phyloP scores from a whole-genome alignment of 2,888 invertebrate species.

The Sepiola atlantica region DNA sequence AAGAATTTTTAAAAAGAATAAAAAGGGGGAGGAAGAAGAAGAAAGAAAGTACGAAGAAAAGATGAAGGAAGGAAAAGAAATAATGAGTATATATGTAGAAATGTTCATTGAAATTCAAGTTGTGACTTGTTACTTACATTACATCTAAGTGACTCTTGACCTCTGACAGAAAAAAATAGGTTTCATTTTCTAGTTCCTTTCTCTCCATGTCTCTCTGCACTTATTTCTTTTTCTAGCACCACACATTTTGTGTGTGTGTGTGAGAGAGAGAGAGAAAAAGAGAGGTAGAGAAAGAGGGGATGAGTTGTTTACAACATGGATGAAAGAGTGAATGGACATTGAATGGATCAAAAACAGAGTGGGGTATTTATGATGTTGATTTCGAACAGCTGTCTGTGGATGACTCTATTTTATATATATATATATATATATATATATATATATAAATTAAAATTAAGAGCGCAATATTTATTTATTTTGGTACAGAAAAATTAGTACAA shows the following conservation, averaged over 20 bases:
- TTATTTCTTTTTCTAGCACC: neutral
- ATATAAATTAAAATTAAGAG: too few relatives aligned
- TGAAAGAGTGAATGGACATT: neutral
- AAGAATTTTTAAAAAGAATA: too few relatives aligned
- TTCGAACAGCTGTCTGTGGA: too few relatives aligned
- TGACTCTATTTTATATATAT: neutral
- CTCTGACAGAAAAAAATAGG: neutral
- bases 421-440: conserved; percentile 34
- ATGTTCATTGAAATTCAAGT: neutral
- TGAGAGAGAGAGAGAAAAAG: neutral
- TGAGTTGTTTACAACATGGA: neutral
- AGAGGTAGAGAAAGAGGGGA: neutral
- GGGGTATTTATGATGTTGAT: neutral
- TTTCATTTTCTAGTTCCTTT: neutral
- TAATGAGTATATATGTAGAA: neutral
- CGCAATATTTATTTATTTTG: too few relatives aligned
- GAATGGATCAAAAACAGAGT: neutral
- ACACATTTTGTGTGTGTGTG: neutral
- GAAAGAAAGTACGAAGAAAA: too few relatives aligned
- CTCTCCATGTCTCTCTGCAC: neutral
- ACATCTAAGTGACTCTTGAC: neutral
- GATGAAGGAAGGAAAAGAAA: too few relatives aligned
- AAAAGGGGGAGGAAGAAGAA: too few relatives aligned
- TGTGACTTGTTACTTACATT: conserved; percentile 4
- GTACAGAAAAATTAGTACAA: too few relatives aligned